Conservation (phyloP, 37 sponge, comb jelly and placozoan genomes). For the Spongilla lacustris region DNA sequence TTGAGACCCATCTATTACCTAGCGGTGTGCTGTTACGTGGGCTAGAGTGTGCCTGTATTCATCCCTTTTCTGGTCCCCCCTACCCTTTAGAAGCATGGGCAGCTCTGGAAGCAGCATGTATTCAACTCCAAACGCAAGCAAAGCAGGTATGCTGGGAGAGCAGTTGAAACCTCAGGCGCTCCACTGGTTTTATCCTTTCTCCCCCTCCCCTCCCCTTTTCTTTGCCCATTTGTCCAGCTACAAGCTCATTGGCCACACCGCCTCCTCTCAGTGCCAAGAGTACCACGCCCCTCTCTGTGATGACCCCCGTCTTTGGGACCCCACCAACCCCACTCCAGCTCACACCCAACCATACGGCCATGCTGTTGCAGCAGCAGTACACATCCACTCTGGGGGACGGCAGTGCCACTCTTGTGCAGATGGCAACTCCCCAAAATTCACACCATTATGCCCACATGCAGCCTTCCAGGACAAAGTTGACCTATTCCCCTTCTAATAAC, state of each 20-base stretch:
- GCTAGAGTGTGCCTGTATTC: too few species aligned
- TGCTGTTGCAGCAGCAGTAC: background rate
- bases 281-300: background rate
- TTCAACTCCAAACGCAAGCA: background rate
- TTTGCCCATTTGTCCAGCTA: background rate
- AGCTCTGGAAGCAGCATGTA: background rate
- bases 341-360: background rate
- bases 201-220: slow-evolving; percentile 4
- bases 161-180: background rate
- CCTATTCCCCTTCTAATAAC: slow-evolving; percentile 2
- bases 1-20: too few species aligned
- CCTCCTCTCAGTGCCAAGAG: background rate
- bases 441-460: background rate
- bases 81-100: background rate
- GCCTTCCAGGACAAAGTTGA: background rate
- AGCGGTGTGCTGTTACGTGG: too few species aligned
- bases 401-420: background rate
- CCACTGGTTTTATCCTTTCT: background rate
- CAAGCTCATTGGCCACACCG: background rate
- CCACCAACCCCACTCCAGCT: background rate
- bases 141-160: background rate
- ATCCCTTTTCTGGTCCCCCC: background rate
- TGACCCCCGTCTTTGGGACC: background rate
- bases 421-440: background rate
- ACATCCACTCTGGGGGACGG: background rate